Evolutionary conservation across 2,888 invertebrate species (phyloP), one percentile per base, ranked within the genome.

Genomic region (Phortica magna): DNA sequence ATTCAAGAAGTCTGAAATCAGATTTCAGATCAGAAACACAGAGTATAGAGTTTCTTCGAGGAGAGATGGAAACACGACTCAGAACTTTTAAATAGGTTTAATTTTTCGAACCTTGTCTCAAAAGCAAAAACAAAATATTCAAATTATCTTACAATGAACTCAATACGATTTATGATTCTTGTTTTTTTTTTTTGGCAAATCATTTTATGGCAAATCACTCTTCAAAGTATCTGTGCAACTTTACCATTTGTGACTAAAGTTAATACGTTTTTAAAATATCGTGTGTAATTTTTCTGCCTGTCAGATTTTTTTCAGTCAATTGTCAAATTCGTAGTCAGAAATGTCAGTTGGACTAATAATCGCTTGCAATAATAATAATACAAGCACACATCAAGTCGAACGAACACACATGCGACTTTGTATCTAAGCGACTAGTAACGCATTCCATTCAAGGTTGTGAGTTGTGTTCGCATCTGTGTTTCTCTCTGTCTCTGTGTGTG

Each of bases 391-490:
- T 48, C 10, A 48, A 48, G 48, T 14, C 10, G 43, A 43, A 7
- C 10, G 43, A 43, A 43, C 43, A 2, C 14, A 41, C 71, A 59
- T 77, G 78, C 48, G 64, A 17, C 59, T 17, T 79, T 77, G 61
- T 59, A 79, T 81, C 75, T 79, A 74, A 65, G 61, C 10, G 73
- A 75, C 75, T 77, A 48, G 74, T 67, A 74, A 74, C 74, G 85
- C 85, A 85, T 85, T 85, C 88, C 85, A 85, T 87, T 77, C 85
- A 85, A 85, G 88, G 88, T 84, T 86, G 87, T 78, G 81, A 82
- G 82, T 77, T 70, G 83, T 83, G 79, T 77, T 79, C 68, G 14
- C 42, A 74, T 53, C 48, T 14, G 73, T 67, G 61, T 71, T 42
- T 53, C 4, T 72, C 14, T 72, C 55, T 55, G 22, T 55, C 9